Percentiles rank a stretch among this genome's conserved stretches.
Conservation (phyloP, 1,140 invertebrate species). For the Drosophila yakuba region DNA sequence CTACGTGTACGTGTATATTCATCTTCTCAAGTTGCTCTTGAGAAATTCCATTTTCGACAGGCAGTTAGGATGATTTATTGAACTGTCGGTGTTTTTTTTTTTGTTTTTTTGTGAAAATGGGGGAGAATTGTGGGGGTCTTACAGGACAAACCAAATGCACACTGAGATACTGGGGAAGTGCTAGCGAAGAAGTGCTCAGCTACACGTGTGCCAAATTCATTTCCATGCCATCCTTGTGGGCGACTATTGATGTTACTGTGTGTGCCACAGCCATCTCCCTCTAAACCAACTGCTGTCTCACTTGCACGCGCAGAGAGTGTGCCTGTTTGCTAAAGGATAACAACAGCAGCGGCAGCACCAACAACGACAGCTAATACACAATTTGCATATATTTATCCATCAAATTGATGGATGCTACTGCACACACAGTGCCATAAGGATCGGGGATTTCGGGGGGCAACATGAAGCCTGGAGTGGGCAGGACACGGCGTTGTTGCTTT, state of each 20-base stretch:
- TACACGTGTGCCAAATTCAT: slow-evolving; percentile 82
- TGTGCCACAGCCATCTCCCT: neutral
- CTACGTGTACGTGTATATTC: neutral
- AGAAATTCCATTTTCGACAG: slow-evolving; percentile 72
- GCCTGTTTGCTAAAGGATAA: slow-evolving; percentile 81
- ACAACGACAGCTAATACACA: slow-evolving; percentile 84
- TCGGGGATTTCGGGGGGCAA: neutral
- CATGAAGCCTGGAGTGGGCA: slow-evolving; percentile 9
- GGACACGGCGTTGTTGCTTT: slow-evolving; percentile 76
- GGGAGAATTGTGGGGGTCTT: neutral
- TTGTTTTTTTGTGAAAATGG: neutral
- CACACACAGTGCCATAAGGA: slow-evolving; percentile 51
- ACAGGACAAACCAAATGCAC: slow-evolving; percentile 39
- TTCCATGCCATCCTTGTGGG: slow-evolving; percentile 66
- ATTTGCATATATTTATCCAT: slow-evolving; percentile 85
- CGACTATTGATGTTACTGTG: slow-evolving; percentile 58
- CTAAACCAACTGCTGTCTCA: neutral
- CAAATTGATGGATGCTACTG: slow-evolving; percentile 84
- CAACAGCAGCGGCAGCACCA: slow-evolving; percentile 46
- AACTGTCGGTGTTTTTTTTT: slow-evolving; percentile 29
- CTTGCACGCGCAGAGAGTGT: slow-evolving; percentile 21
- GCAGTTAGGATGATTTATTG: slow-evolving; percentile 82
- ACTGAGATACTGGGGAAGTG: slow-evolving; percentile 14
- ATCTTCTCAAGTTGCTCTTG: slow-evolving; percentile 46
- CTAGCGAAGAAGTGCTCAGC: slow-evolving; percentile 68